Conservation (phyloP, 2,888 invertebrate genomes). For the Buathra laborator region DNA sequence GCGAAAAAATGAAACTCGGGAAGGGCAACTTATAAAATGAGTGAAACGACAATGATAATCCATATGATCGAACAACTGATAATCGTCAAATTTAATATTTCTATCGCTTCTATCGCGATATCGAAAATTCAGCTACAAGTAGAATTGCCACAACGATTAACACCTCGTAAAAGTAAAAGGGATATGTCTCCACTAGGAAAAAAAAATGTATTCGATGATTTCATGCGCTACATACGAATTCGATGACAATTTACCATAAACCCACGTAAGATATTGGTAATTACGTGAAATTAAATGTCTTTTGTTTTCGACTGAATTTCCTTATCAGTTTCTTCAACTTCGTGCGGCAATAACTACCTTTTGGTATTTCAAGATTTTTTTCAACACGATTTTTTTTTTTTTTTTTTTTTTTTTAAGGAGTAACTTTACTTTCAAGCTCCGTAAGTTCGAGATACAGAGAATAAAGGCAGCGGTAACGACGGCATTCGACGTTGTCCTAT, state of each 20-base stretch:
- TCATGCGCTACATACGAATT: background rate
- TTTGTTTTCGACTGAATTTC: too few relatives aligned
- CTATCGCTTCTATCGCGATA: too few relatives aligned
- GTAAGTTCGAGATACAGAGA: background rate
- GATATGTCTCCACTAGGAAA: background rate
- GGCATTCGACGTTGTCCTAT: slow-evolving; percentile 15
- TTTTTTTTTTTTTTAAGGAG: background rate
- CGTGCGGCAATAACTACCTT: background rate
- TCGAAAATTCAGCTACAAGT: too few relatives aligned
- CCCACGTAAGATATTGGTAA: too few relatives aligned
- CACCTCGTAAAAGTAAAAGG: background rate
- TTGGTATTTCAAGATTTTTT: background rate
- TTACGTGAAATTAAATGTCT: too few relatives aligned
- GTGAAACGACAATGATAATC: slow-evolving; percentile 12
- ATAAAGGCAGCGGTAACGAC: slow-evolving; percentile 2
- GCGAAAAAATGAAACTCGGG: background rate
- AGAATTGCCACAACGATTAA: too few relatives aligned
- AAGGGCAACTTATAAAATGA: slow-evolving; percentile 20
- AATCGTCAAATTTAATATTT: too few relatives aligned
- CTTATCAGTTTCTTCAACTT: too few relatives aligned
- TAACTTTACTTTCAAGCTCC: background rate
- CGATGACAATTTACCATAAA: too few relatives aligned
- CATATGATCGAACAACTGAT: too few relatives aligned
- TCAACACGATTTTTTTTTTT: background rate
- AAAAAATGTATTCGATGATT: background rate